These are phyloP conservation scores for Siniperca knerii DNA, from an alignment of 2,113 vertebrate genomes.

Conservation along the genomic window DNA sequence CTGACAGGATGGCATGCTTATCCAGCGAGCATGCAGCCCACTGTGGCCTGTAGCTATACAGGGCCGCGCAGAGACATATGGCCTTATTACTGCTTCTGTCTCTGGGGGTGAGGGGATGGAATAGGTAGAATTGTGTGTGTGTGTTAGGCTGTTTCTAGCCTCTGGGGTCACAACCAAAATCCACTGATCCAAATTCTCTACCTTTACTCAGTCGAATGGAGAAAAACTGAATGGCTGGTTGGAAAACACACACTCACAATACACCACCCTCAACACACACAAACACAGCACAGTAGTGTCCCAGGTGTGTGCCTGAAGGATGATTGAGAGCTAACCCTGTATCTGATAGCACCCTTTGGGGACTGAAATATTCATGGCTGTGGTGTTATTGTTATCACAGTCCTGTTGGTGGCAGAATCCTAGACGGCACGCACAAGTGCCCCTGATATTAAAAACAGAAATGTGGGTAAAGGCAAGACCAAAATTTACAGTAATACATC, in stretches of 20 bases:
- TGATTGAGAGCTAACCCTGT: conserved; percentile 67
- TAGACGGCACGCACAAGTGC: conserved; percentile 14
- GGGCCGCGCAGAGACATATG: conserved; percentile 61
- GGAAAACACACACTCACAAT: conserved; percentile 41
- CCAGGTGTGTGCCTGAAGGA: conserved; percentile 62
- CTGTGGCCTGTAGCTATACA: conserved; percentile 58
- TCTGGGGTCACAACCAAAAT: conserved; percentile 50
- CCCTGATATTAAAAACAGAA: conserved; percentile 48
- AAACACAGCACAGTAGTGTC: conserved; percentile 22
- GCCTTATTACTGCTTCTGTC: conserved; percentile 69
- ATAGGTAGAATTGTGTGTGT: conserved; percentile 53
- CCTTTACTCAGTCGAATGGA: conserved; percentile 45
- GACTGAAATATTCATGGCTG: conserved; percentile 69
- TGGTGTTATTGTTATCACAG: conserved; percentile 64
- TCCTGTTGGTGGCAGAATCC: conserved; percentile 51
- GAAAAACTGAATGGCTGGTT: conserved; percentile 52
- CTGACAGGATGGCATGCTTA: conserved; percentile 63
- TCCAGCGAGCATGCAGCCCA: conserved; percentile 56
- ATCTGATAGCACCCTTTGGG: conserved; percentile 51
- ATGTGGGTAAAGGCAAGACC: conserved; percentile 21
- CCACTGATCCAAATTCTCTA: conserved; percentile 52
- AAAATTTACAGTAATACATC: conserved; percentile 46
- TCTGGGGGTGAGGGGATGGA: conserved; percentile 51
- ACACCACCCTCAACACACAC: neutral
- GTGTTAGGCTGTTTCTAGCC: conserved; percentile 7